phyloP scores from a whole-genome alignment of 2,888 invertebrate genomes.

The Nasonia oneida region DNA sequence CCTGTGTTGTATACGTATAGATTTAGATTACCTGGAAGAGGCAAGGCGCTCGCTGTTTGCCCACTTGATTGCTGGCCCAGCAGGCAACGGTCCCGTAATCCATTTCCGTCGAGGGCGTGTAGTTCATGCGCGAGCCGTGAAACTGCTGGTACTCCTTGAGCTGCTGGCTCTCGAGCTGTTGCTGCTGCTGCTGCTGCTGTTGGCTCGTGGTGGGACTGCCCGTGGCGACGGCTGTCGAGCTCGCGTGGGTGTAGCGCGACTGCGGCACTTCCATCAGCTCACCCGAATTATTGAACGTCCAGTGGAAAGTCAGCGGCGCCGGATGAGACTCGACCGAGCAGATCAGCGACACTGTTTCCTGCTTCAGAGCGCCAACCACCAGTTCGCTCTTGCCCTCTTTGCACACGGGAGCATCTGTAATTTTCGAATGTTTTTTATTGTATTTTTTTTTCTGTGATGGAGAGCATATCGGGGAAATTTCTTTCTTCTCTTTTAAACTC shows the following conservation, averaged over 20 bases:
- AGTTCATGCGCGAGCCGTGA: conserved; percentile 87
- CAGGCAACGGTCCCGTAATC: conserved; percentile 94
- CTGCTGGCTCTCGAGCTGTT: conserved; percentile 37
- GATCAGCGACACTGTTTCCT: conserved; percentile 91
- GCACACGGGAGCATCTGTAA: conserved; percentile 73
- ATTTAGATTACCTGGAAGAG: conserved; percentile 86
- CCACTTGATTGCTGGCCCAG: conserved; percentile 91
- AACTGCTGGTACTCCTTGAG: conserved; percentile 75
- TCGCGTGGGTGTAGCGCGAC: conserved; percentile 80
- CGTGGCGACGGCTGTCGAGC: conserved; percentile 64
- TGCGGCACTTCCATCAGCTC: conserved; percentile 89
- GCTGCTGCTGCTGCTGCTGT: conserved; percentile 10
- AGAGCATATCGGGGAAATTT: not conserved
- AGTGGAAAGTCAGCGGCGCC: conserved; percentile 91
- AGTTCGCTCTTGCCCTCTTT: conserved; percentile 87
- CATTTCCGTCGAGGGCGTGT: conserved; percentile 92
- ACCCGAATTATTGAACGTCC: conserved; percentile 96
- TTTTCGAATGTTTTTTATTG: not conserved
- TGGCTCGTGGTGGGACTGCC: conserved; percentile 10
- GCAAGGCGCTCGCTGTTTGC: conserved; percentile 91
- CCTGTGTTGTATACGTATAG: not conserved
- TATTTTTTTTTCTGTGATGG: not conserved
- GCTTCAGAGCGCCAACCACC: conserved; percentile 90
- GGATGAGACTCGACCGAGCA: conserved; percentile 95
- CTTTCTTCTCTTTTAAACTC: too few relatives aligned